These are phyloP conservation scores for Trachurus trachurus DNA, from an alignment of 2,797 vertebrate species.

Conservation along the genomic window DNA sequence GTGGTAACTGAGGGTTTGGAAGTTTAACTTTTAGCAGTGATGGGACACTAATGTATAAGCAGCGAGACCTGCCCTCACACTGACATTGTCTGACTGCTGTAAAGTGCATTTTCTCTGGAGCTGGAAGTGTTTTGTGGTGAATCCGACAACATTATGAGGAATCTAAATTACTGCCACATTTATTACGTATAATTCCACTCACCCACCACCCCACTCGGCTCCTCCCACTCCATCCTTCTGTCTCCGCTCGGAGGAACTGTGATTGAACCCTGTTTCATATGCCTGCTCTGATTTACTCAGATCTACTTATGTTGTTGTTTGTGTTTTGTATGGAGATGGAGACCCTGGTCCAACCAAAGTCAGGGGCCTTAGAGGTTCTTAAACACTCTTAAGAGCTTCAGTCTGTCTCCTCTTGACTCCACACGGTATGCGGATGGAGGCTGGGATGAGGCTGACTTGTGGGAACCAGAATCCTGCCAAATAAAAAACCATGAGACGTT, in stretches of 20 bases:
- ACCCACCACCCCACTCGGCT: slow-evolving; percentile 23
- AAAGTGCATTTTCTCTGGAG: slow-evolving; percentile 36
- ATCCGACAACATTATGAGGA: slow-evolving; percentile 76
- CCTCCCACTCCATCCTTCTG: slow-evolving; percentile 20
- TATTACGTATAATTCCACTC: slow-evolving; percentile 56
- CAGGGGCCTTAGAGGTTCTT: slow-evolving; percentile 49
- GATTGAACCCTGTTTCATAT: slow-evolving; percentile 53
- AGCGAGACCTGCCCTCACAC: slow-evolving; percentile 4
- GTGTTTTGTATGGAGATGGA: slow-evolving; percentile 52
- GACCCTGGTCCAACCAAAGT: slow-evolving; percentile 26
- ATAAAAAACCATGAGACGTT: slow-evolving; percentile 31
- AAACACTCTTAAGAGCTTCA: slow-evolving; percentile 53
- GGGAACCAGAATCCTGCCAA: slow-evolving; percentile 55
- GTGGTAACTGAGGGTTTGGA: background rate
- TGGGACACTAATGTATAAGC: background rate
- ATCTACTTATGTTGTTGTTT: slow-evolving; percentile 70
- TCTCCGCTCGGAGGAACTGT: slow-evolving; percentile 59
- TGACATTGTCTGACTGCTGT: slow-evolving; percentile 35
- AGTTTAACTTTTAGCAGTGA: background rate
- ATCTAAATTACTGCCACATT: slow-evolving; percentile 78
- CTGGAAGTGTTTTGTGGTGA: slow-evolving; percentile 73
- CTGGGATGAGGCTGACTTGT: slow-evolving; percentile 44
- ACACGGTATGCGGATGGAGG: slow-evolving; percentile 46
- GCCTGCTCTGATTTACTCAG: slow-evolving; percentile 38
- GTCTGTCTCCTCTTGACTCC: slow-evolving; percentile 63